These are phyloP conservation scores for Drosophila truncata DNA, from an alignment of 1,140 invertebrate species.

Conservation along the genomic window DNA sequence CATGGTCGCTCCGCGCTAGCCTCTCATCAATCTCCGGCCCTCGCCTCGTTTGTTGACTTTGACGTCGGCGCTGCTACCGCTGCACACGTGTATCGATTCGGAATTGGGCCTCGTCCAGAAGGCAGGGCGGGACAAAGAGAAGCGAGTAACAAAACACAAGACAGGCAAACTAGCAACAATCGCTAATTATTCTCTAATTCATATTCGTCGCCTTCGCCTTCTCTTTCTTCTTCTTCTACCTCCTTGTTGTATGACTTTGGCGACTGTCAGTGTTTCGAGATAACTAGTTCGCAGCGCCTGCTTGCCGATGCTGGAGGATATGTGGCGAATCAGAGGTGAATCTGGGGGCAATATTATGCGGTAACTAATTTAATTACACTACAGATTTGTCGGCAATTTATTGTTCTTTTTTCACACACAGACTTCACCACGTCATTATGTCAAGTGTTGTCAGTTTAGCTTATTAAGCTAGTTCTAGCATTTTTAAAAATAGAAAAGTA, in stretches of 20 bases:
- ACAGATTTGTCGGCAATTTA: slow-evolving; percentile 77
- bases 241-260: slow-evolving; percentile 20
- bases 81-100: slow-evolving; percentile 43
- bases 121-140: slow-evolving; percentile 10
- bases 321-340: too few relatives aligned
- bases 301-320: slow-evolving; percentile 1
- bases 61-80: slow-evolving; percentile 34
- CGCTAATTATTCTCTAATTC: slow-evolving; percentile 66
- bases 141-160: slow-evolving; percentile 37
- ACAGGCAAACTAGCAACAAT: slow-evolving; percentile 35
- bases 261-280: slow-evolving; percentile 17
- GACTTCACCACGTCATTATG: slow-evolving; percentile 77
- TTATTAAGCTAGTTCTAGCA: too few relatives aligned
- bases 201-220: slow-evolving; percentile 21
- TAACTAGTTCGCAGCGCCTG: slow-evolving; percentile 23
- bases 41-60: slow-evolving; percentile 52
- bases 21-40: slow-evolving; percentile 36
- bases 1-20: slow-evolving; percentile 50
- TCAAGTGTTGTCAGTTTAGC: too few relatives aligned
- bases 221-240: slow-evolving; percentile 35
- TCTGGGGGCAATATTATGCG: slow-evolving; percentile 1
- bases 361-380: slow-evolving; percentile 67
- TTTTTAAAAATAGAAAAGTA: too few relatives aligned
- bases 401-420: slow-evolving; percentile 74
- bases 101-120: background rate